These are phyloP conservation scores for Liopterus haemorrhoidalis DNA, from an alignment of 2,888 invertebrate genomes.

Conservation along the genomic window DNA sequence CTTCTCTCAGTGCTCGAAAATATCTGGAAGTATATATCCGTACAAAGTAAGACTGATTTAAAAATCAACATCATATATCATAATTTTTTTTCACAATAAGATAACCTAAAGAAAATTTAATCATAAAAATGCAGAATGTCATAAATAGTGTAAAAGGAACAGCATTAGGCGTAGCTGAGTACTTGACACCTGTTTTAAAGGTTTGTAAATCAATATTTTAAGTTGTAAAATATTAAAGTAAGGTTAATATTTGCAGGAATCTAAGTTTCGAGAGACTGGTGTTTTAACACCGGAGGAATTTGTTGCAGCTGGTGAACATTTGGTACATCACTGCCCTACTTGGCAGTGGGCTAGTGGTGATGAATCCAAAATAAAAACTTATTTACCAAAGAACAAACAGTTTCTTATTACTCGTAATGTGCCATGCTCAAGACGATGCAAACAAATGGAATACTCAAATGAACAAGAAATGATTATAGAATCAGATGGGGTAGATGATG, in stretches of 20 bases:
- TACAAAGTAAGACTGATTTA: no score
- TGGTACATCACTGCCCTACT: conserved; percentile 98
- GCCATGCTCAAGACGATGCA: conserved; percentile 91
- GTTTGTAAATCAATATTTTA: conserved; percentile 48
- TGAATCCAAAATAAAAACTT: conserved; percentile 78
- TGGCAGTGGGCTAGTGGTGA: conserved; percentile 98
- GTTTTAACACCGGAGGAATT: conserved; percentile 99
- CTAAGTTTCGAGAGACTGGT: conserved; percentile 95
- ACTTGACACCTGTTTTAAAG: conserved; percentile 92
- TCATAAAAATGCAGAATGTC: conserved; percentile 79
- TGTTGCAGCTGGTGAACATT: conserved; percentile 95
- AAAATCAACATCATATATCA: no score
- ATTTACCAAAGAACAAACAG: conserved; percentile 92
- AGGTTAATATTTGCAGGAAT: conserved; percentile 60
- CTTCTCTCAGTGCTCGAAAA: no score
- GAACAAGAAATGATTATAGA: conserved; percentile 90
- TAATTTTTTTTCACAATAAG: conserved; percentile 1
- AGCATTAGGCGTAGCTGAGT: conserved; percentile 92
- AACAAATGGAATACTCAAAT: conserved; percentile 90
- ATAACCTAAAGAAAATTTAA: conserved; percentile 22
- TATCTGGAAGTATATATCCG: no score
- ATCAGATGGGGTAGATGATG: conserved; percentile 78
- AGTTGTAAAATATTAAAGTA: neutral
- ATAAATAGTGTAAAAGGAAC: conserved; percentile 94
- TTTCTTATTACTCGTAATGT: conserved; percentile 96